Evolutionary conservation across 30 jellyfish, hydroid and myxozoan genomes (phyloP), one percentile per base, ranked within the genome.

Genomic region (Clytia hemisphaerica): DNA sequence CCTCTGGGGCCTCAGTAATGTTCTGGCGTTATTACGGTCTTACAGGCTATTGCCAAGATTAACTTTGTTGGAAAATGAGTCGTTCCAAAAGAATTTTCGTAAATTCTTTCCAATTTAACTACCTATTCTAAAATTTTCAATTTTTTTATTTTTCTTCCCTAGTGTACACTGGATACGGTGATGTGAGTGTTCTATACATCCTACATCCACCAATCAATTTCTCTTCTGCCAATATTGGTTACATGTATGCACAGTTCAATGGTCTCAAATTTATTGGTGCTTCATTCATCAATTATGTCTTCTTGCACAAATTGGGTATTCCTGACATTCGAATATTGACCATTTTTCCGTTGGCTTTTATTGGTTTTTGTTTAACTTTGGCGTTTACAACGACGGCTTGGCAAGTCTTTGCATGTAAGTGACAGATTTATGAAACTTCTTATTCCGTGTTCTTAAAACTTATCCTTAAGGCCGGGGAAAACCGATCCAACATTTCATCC

Each of bases 171-270:
- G 99, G 93, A 22, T 53, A 85, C 29, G 51, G 33, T 37, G 58
- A 86, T 0, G 74, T 91, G 28, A 55, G 74, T 42, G 62, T 91
- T 22, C 61, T 91, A 46, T 91, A 54, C 51, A 47, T 70, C 24
- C 44, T 91, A 40, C 94, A 77, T 35, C 77, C 48, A 0, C 99
- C 99, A 44, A 72, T 91, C 37, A 71, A 85, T 14, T 91, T 83
- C 42, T 62, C 95, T 7, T 60, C 99, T 25, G 61, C 95, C 44
- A 61, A 75, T 78, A 57, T 91, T 70, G 99, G 99, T 26, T 83
- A 75, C 76, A 76, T 60, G 48, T 67, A 82, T 7, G 84, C 95
- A 1, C 77, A 37, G 12, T 31, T 72, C 21, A 37, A 67, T 72
- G 51, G 64, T 1, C 73, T 67, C 28, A 79, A 77, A 63, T 91